Percentiles rank a stretch among this genome's conserved stretches.
These are phyloP conservation scores for Beroe forskalii DNA, from an alignment of 37 sponge, comb jelly and placozoan species.

Conservation along the genomic window DNA sequence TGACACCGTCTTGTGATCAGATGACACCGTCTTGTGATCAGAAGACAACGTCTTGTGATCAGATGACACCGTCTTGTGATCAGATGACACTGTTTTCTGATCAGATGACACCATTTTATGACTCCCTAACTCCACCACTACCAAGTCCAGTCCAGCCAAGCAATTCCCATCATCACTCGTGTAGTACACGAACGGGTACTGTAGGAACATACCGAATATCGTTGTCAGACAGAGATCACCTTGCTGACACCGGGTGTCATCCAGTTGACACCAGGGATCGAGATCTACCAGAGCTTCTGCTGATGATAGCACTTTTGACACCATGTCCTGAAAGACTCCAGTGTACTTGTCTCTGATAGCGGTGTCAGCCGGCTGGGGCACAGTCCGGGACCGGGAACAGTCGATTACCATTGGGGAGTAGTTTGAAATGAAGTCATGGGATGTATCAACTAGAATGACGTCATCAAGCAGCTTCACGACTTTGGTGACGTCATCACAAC, in stretches of 20 bases:
- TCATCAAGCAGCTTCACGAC: background rate
- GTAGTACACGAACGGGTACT: slow-evolving; percentile 57
- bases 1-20: background rate
- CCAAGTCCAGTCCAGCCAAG: background rate
- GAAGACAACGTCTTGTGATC: no score
- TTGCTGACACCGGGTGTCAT: no score
- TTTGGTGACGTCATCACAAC: background rate
- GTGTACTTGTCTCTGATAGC: background rate
- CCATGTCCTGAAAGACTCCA: background rate
- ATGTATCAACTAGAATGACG: slow-evolving; percentile 4
- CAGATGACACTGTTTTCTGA: background rate
- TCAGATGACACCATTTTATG: background rate
- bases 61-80: background rate
- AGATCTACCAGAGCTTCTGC: background rate
- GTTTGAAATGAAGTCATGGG: background rate
- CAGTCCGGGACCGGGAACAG: background rate
- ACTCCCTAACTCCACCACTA: slow-evolving; percentile 10
- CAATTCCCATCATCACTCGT: slow-evolving; percentile 17
- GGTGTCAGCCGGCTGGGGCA: background rate
- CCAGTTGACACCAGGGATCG: background rate
- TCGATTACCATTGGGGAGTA: background rate
- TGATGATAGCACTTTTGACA: background rate
- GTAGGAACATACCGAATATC: slow-evolving; percentile 44
- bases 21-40: background rate
- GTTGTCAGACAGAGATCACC: slow-evolving; percentile 19